Evolutionary conservation across 1,140 invertebrate genomes (phyloP), one percentile per base, ranked within the genome.

Genomic region (Brachionus manjavacas): DNA sequence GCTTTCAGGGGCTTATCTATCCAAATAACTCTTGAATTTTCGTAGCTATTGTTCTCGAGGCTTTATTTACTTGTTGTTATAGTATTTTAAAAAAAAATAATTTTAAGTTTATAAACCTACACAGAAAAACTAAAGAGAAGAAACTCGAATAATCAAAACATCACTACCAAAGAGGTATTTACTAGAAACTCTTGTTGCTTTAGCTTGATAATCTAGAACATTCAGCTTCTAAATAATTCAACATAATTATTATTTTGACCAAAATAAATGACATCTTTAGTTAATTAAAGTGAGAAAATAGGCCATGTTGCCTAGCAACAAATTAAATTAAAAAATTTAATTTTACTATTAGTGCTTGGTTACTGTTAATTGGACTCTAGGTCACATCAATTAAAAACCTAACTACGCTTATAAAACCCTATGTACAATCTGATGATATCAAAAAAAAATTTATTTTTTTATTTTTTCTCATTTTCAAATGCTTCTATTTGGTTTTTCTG

Each of bases 31-130:
- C 46, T 46, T 49, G 39, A 43, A 46, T 25, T 46, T 76, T 76
- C 23, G 72, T 76, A 49, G 72, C 25, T 76, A 43, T 74, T 74
- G 35, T 20, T 74, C 16, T 43, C 39, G 70, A 41, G 31, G 35
- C 39, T 39, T 46, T 70, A 49, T 76, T 49, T 76, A 35, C 41
- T 76, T 76, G 72, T 76, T 76, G 72, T 76, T 76, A 76, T 76
- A 76, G 72, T 76, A 76, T 52, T 74, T 49, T 25, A 28, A 31
- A 72, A 49, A 52, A 76, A 46, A 72, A 49, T 76, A 76, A 46
- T 74, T 74, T 43, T 41, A 49, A 49, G 68, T 72, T 20, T 72
- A 72, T 14, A 72, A 72, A 39, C 68, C 68, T 72, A 72, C 68
- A 72, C 39, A 72, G 20, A 70, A 72, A 72, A 72, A 72, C 35